phyloP scores from a whole-genome alignment of 2,113 vertebrate species.

The Peucedramus taeniatus region DNA sequence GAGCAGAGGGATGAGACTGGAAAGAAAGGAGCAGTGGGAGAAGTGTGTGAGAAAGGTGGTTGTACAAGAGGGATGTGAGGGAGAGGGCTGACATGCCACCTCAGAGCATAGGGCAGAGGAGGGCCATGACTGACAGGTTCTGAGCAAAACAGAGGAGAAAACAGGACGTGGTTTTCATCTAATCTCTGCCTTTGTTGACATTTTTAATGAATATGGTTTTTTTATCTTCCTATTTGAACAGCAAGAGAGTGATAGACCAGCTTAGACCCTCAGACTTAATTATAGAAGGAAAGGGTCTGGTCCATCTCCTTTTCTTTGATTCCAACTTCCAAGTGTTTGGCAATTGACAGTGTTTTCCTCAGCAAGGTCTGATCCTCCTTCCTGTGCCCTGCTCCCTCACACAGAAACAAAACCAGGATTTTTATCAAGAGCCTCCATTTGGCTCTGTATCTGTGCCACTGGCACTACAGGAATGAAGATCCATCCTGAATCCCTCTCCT shows the following conservation, averaged over 20 bases:
- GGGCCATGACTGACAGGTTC: neutral
- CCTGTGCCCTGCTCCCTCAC: neutral
- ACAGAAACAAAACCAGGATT: neutral
- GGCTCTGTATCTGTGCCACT: neutral
- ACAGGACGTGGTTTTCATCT: neutral
- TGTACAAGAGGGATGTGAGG: neutral
- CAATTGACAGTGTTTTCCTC: neutral
- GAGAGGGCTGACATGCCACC: neutral
- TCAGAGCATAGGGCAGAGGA: neutral
- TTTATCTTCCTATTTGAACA: neutral
- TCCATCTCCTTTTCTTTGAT: neutral
- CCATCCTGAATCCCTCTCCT: neutral
- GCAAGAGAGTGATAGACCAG: neutral
- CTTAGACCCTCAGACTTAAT: neutral
- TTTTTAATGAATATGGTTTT: neutral
- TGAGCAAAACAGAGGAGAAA: neutral
- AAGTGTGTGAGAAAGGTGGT: neutral
- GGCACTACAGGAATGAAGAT: neutral
- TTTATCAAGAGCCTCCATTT: neutral
- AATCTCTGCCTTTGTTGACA: neutral
- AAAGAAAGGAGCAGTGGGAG: neutral
- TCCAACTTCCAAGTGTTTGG: neutral
- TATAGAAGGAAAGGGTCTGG: neutral
- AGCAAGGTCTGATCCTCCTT: neutral
- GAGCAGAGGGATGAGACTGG: neutral